Evolutionary conservation across 2,888 invertebrate genomes (phyloP).

Genomic region (Girardia tigrina): DNA sequence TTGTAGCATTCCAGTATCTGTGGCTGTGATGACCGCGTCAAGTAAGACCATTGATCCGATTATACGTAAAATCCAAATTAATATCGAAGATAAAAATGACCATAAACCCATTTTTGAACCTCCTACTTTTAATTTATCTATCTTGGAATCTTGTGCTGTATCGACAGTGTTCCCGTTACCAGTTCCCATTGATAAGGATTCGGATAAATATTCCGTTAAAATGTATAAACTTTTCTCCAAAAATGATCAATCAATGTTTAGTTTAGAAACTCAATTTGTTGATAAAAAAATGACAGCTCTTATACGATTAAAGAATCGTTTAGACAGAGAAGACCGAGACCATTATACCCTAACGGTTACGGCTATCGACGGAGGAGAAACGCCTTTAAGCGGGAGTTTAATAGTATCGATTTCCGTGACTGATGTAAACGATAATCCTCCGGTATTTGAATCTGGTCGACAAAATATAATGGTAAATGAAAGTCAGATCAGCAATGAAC

Average conservation of each 20-base stretch:
- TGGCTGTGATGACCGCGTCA: neutral
- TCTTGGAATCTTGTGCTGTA: neutral
- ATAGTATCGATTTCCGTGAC: neutral
- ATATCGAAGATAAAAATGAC: constrained; percentile 28
- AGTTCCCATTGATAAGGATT: constrained; percentile 26
- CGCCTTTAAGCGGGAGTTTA: neutral
- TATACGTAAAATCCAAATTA: neutral
- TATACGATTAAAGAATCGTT: neutral
- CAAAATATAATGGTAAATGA: constrained; percentile 14
- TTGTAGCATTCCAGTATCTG: neutral
- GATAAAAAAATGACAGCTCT: neutral
- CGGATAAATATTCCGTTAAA: constrained; percentile 27
- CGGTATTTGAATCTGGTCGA: constrained; percentile 14
- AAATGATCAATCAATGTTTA: neutral
- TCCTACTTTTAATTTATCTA: neutral
- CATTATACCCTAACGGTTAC: constrained; percentile 24
- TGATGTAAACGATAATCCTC: constrained; percentile 32
- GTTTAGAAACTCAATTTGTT: constrained; percentile 26
- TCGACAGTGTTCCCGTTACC: neutral
- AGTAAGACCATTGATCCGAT: neutral
- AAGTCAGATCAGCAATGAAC: neutral
- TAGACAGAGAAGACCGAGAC: constrained; percentile 27
- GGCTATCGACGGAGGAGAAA: constrained; percentile 28
- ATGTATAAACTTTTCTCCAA: constrained; percentile 13
- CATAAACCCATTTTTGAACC: constrained; percentile 24